phyloP scores from a whole-genome alignment of 2,888 invertebrate genomes.

The Alviniconcha strummeri region DNA sequence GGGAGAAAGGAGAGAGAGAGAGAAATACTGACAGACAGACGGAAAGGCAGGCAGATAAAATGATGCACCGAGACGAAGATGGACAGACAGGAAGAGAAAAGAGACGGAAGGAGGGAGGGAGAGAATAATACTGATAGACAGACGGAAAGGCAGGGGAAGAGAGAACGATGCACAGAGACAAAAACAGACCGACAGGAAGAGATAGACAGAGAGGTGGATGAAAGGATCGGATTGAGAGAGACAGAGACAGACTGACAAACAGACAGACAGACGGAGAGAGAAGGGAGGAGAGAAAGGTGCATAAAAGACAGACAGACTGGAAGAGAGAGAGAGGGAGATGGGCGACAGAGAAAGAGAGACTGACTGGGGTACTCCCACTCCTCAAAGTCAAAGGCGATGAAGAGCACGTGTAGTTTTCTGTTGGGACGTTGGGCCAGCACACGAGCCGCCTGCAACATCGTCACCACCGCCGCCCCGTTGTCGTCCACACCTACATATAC shows the following conservation, averaged over 20 bases:
- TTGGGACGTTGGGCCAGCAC: not conserved
- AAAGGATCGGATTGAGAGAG: not conserved
- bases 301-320: not conserved
- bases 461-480: conserved; percentile 35
- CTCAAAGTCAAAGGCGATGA: conserved; percentile 35
- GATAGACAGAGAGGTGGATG: not conserved
- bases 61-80: not conserved
- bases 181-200: not conserved
- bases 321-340: not conserved
- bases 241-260: not conserved
- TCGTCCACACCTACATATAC: conserved; percentile 31
- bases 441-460: conserved; percentile 31
- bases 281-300: not conserved
- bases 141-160: not conserved
- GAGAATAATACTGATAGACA: not conserved
- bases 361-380: conserved; percentile 30
- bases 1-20: too few species aligned
- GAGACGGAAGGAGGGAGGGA: not conserved
- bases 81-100: not conserved
- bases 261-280: not conserved
- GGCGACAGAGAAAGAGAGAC: not conserved
- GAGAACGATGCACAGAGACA: not conserved
- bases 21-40: not conserved
- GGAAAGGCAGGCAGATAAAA: not conserved
- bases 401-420: conserved; percentile 30